A percentile compares a stretch with the other conserved stretches of the same genome.
Conservation (phyloP, 2,888 invertebrate species). For the Gisinianus flammeolus region DNA sequence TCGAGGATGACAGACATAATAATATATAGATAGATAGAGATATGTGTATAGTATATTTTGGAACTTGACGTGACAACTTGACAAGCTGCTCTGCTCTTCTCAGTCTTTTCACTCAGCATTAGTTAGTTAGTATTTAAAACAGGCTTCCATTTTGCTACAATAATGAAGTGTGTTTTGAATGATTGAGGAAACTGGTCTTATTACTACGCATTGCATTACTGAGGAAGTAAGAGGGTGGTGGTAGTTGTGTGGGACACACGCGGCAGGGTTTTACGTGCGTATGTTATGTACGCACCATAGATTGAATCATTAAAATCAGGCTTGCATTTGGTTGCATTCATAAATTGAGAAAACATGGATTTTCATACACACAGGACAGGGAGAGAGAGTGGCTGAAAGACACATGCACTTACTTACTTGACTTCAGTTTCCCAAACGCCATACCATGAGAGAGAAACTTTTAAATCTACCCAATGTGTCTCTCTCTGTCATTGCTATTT, state of each 20-base stretch:
- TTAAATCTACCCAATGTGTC: not conserved
- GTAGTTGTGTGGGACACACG: constrained; percentile 26
- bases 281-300: constrained; percentile 22
- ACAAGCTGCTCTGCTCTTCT: constrained; percentile 20
- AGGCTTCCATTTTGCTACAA: constrained; percentile 4
- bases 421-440: not conserved
- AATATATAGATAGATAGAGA: too few relatives aligned
- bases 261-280: constrained; percentile 23
- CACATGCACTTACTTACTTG: constrained; percentile 34
- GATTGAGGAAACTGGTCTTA: constrained; percentile 28
- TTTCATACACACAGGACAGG: constrained; percentile 24
- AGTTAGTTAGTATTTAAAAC: constrained; percentile 2
- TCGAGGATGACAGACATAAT: too few relatives aligned
- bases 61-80: constrained; percentile 24
- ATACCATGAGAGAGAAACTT: not conserved
- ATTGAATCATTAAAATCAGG: constrained; percentile 40
- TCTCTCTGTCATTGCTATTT: not conserved
- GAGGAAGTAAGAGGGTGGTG: not conserved
- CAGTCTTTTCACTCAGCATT: not conserved
- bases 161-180: constrained; percentile 2
- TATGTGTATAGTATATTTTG: not conserved
- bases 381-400: constrained; percentile 15
- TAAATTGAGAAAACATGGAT: constrained; percentile 35
- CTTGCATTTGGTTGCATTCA: constrained; percentile 42
- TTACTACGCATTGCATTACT: constrained; percentile 3